phyloP scores from a whole-genome alignment of 2,113 vertebrate genomes.

The Menura novaehollandiae region DNA sequence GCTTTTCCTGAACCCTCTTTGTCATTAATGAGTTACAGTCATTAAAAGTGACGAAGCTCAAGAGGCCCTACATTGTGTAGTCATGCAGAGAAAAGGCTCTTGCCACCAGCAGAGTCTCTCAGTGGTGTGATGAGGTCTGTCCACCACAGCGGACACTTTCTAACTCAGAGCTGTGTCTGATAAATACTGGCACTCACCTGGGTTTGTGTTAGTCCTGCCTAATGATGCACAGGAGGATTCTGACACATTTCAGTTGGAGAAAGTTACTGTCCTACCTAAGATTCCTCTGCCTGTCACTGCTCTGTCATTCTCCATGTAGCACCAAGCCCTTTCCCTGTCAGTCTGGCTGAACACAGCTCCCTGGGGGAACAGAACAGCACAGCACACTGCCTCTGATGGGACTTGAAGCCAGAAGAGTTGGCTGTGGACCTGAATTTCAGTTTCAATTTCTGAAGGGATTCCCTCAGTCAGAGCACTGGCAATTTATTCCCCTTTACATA shows the following conservation, averaged over 20 bases:
- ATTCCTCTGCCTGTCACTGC: neutral
- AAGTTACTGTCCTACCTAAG: neutral
- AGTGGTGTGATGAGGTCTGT: neutral
- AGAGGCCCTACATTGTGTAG: neutral
- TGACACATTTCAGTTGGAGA: neutral
- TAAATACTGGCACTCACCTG: neutral
- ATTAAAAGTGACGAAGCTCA: neutral
- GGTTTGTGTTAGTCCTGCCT: neutral
- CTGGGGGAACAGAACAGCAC: neutral
- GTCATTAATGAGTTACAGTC: neutral
- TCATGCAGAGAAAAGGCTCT: neutral
- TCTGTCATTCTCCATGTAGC: neutral
- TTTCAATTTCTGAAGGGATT: neutral
- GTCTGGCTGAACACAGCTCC: neutral
- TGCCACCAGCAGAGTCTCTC: neutral
- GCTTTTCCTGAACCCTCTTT: neutral
- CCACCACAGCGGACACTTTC: neutral
- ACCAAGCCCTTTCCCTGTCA: neutral
- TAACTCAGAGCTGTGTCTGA: neutral
- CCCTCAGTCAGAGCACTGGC: neutral
- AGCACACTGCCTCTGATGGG: neutral
- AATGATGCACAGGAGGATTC: neutral
- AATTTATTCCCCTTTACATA: neutral
- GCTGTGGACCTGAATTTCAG: neutral
- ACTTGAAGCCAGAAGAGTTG: neutral